Conservation (phyloP, 1,140 invertebrate genomes). For the Megalonaias nervosa region DNA sequence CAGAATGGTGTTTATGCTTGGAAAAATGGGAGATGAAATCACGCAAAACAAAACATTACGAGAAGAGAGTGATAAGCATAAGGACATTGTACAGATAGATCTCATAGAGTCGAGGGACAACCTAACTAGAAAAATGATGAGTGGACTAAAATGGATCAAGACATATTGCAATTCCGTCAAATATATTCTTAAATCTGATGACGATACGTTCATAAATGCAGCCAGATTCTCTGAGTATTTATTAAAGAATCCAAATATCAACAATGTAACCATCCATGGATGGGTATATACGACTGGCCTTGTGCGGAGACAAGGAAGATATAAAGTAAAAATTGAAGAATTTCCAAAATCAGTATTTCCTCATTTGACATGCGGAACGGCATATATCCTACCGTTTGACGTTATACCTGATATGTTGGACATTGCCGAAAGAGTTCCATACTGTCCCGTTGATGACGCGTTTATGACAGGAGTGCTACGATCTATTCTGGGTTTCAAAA, state of each 20-base stretch:
- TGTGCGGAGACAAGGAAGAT: neutral
- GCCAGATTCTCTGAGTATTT: neutral
- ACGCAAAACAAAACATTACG: neutral
- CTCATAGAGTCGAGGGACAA: conserved; percentile 2
- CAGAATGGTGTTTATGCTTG: neutral
- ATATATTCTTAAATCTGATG: conserved; percentile 8
- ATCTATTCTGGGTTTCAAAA: too few species aligned
- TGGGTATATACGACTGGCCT: neutral
- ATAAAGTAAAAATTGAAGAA: neutral
- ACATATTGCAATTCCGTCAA: neutral
- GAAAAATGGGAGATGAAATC: too few species aligned
- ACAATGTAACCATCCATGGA: neutral
- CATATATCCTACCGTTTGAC: neutral
- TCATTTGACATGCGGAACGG: neutral
- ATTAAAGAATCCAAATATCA: neutral
- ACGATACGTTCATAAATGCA: conserved; percentile 1
- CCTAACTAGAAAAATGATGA: conserved; percentile 5
- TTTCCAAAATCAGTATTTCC: neutral
- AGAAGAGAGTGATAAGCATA: neutral
- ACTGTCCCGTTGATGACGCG: neutral
- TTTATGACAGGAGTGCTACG: neutral
- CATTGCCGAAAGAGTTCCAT: neutral
- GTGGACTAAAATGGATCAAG: conserved; percentile 3
- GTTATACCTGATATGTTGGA: neutral
- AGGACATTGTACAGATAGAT: conserved; percentile 7